These are phyloP conservation scores for Hemitrygon akajei DNA, from an alignment of 2,797 vertebrate genomes.

Conservation along the genomic window DNA sequence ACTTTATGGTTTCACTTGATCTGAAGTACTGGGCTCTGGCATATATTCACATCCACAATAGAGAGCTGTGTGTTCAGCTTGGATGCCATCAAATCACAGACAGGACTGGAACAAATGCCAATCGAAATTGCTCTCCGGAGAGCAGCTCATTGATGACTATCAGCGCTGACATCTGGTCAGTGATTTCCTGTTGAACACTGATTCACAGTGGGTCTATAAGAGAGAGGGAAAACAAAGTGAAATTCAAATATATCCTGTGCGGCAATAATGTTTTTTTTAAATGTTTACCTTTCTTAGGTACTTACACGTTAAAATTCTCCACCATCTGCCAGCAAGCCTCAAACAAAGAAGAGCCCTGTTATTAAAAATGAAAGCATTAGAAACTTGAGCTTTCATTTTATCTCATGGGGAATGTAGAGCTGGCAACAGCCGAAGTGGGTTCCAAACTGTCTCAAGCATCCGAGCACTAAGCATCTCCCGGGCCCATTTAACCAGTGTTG, in stretches of 20 bases:
- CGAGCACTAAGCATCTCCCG: background rate
- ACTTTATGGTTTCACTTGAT: background rate
- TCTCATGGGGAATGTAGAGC: background rate
- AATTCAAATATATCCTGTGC: background rate
- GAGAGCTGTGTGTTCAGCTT: background rate
- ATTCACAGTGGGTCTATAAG: background rate
- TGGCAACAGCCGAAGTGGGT: background rate
- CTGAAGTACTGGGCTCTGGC: background rate
- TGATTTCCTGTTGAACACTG: background rate
- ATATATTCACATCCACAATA: background rate
- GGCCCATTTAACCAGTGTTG: background rate
- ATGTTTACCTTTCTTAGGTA: constrained; percentile 19
- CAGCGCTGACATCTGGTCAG: background rate
- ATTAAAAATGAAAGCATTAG: background rate
- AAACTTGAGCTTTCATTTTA: background rate
- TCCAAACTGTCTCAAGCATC: background rate
- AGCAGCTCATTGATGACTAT: background rate
- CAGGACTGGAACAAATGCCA: background rate
- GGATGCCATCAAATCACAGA: background rate
- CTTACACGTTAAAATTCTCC: background rate
- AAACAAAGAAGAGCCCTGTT: background rate
- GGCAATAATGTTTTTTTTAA: background rate
- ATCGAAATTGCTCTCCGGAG: constrained; percentile 8
- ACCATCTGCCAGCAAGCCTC: background rate
- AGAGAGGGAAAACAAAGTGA: constrained; percentile 21